Conservation (phyloP, 92 coral and sea anemone genomes). For the Palythoa caribaeorum region DNA sequence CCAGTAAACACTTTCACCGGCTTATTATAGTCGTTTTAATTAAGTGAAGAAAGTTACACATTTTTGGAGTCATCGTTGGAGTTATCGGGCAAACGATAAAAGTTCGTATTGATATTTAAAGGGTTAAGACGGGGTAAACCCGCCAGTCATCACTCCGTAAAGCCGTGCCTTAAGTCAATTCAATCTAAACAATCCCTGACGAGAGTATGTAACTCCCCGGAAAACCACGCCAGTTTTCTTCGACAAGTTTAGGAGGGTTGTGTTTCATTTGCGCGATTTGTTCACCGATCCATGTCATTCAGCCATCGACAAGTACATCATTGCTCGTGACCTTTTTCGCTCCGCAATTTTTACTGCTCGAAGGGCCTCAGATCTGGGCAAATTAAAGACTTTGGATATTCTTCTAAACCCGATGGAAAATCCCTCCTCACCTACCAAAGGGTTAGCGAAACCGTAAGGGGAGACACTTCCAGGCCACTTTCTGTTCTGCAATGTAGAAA, state of each 20-base stretch:
- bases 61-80: too few relatives aligned
- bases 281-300: conserved; percentile 1
- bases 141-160: not conserved
- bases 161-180: conserved; percentile 39
- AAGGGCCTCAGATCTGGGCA: conserved; percentile 37
- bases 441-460: conserved; percentile 61
- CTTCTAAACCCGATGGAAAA: conserved; percentile 36
- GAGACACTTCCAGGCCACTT: conserved; percentile 37
- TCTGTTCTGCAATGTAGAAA: conserved; percentile 52
- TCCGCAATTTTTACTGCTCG: too few relatives aligned
- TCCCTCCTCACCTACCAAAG: conserved; percentile 63
- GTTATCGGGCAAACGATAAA: too few relatives aligned
- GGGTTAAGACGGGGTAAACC: not conserved
- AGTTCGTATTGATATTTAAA: too few relatives aligned
- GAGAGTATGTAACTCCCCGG: conserved; percentile 35
- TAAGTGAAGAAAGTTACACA: too few relatives aligned
- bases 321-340: too few relatives aligned
- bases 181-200: conserved; percentile 59
- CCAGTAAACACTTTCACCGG: too few relatives aligned
- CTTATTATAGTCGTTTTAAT: too few relatives aligned
- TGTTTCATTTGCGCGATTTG: conserved; percentile 37
- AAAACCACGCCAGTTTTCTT: conserved; percentile 62
- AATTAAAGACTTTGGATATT: conserved; percentile 62
- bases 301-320: conserved; percentile 24
- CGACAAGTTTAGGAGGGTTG: conserved; percentile 44